phyloP scores from a whole-genome alignment of 2,888 invertebrate genomes.

The Diaphora mendica region DNA sequence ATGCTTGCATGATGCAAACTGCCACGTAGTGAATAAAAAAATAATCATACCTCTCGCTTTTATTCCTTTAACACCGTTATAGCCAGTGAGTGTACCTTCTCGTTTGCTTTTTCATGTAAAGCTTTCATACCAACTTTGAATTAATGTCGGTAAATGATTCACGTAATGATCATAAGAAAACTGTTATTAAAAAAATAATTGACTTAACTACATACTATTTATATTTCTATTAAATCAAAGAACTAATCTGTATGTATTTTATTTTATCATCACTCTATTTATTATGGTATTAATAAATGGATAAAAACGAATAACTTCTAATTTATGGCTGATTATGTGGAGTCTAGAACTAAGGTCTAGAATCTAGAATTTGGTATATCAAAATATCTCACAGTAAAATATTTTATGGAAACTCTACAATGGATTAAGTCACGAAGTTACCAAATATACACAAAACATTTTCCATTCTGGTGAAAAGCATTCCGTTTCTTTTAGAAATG shows the following conservation, averaged over 20 bases:
- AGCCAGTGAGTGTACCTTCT: slow-evolving; percentile 23
- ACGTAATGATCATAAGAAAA: slow-evolving; percentile 52
- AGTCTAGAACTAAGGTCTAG: background rate
- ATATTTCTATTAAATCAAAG: slow-evolving; percentile 23
- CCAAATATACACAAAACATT: background rate
- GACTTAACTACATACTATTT: slow-evolving; percentile 28
- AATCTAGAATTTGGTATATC: background rate
- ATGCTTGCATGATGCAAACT: slow-evolving; percentile 31
- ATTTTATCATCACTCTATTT: background rate
- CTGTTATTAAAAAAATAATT: slow-evolving; percentile 37
- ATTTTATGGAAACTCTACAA: background rate
- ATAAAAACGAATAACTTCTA: background rate
- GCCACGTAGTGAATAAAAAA: slow-evolving; percentile 28
- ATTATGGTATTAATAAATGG: background rate
- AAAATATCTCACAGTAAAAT: background rate
- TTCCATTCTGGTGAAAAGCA: slow-evolving; percentile 39
- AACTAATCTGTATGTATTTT: slow-evolving; percentile 2
- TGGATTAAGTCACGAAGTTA: slow-evolving; percentile 1
- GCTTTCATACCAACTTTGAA: slow-evolving; percentile 45
- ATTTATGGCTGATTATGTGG: background rate
- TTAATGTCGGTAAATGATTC: slow-evolving; percentile 48
- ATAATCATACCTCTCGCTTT: slow-evolving; percentile 30
- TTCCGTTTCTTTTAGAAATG: slow-evolving; percentile 42
- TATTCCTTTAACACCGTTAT: slow-evolving; percentile 21
- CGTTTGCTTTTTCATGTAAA: slow-evolving; percentile 13